These are phyloP conservation scores for Julus scandinavius DNA, from an alignment of 2,888 invertebrate species.

Conservation along the genomic window DNA sequence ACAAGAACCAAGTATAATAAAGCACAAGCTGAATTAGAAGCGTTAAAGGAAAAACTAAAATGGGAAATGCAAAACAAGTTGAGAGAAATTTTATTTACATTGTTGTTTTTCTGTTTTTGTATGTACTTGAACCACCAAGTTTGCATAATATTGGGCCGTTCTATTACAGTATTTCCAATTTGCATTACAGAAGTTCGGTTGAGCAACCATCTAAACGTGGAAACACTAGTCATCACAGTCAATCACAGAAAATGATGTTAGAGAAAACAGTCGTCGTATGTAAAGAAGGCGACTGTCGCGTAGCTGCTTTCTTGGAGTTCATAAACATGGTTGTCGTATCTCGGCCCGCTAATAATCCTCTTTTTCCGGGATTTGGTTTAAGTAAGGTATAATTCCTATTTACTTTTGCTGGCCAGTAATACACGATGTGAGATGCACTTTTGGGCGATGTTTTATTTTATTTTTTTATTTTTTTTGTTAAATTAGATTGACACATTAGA, in stretches of 20 bases:
- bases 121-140: neutral
- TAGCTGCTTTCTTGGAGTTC: conserved; percentile 73
- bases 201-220: neutral
- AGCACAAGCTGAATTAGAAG: conserved; percentile 63
- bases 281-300: conserved; percentile 80
- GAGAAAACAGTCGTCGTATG: conserved; percentile 76
- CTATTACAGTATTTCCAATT: neutral
- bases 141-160: neutral
- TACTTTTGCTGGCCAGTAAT: too few species aligned
- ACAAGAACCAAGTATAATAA: conserved; percentile 63
- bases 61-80: neutral
- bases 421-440: neutral
- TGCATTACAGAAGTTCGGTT: neutral
- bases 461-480: neutral
- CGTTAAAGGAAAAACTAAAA: conserved; percentile 60
- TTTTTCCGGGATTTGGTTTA: conserved; percentile 84
- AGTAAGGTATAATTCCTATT: conserved; percentile 72
- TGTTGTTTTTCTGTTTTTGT: neutral
- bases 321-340: conserved; percentile 75
- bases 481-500: conserved; percentile 66
- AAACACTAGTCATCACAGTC: neutral
- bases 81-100: neutral
- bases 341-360: conserved; percentile 75
- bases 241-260: conserved; percentile 62
- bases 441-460: neutral